Evolutionary conservation across 2,797 vertebrate species (phyloP).

Genomic region (Agapornis canus): DNA sequence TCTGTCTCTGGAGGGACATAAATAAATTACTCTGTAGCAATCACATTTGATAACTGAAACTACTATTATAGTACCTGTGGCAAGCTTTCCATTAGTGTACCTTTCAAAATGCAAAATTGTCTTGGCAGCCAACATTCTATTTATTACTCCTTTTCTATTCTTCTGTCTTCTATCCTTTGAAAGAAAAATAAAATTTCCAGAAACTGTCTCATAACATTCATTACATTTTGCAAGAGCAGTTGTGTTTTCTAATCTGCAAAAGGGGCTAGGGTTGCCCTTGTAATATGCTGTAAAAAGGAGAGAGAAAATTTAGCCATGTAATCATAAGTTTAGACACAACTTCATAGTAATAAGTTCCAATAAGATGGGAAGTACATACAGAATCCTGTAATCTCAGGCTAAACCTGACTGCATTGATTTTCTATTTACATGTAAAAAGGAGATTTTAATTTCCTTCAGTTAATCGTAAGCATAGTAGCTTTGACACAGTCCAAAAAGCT

Average conservation of each 20-base stretch:
- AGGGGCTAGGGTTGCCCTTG: neutral
- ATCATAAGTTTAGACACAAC: slow-evolving; percentile 24
- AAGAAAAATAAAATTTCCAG: slow-evolving; percentile 30
- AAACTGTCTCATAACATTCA: slow-evolving; percentile 10
- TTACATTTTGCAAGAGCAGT: slow-evolving; percentile 9
- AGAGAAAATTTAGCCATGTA: slow-evolving; percentile 3
- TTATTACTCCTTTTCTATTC: slow-evolving; percentile 38
- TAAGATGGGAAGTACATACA: slow-evolving; percentile 1
- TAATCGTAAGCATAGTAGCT: slow-evolving; percentile 4
- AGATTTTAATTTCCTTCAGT: slow-evolving; percentile 56
- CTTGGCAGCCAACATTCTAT: slow-evolving; percentile 12
- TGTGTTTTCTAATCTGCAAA: slow-evolving; percentile 43
- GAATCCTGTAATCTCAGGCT: slow-evolving; percentile 38
- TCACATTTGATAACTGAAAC: slow-evolving; percentile 37
- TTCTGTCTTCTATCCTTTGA: slow-evolving; percentile 11
- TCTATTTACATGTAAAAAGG: slow-evolving; percentile 28
- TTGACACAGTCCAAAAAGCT: slow-evolving; percentile 23
- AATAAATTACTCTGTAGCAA: slow-evolving; percentile 40
- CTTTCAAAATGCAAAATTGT: slow-evolving; percentile 57
- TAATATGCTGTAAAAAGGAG: neutral
- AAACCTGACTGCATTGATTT: slow-evolving; percentile 40
- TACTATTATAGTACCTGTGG: slow-evolving; percentile 30
- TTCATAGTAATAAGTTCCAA: slow-evolving; percentile 50
- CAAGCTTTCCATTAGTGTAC: slow-evolving; percentile 4
- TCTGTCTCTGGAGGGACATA: slow-evolving; percentile 40